Percentiles rank a stretch among this genome's conserved stretches.
These are phyloP conservation scores for Arvicanthis niloticus DNA, from an alignment of 2,113 vertebrate species.

Conservation along the genomic window DNA sequence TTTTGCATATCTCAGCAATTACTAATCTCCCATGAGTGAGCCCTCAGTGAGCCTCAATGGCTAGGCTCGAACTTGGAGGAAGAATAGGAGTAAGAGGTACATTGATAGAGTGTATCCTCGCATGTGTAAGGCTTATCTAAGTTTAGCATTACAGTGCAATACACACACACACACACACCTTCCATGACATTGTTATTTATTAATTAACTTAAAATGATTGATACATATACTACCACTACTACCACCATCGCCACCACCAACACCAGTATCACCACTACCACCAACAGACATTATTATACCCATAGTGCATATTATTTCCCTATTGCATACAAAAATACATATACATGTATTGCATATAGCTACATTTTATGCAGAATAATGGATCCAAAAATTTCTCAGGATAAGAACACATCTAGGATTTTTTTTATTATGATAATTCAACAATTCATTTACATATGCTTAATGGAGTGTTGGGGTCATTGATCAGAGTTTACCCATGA, in stretches of 20 bases:
- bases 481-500: not conserved
- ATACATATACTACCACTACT: not conserved
- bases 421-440: not conserved
- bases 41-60: not conserved
- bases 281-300: not conserved
- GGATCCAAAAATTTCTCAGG: not conserved
- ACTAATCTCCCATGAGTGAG: not conserved
- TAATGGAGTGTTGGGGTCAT: not conserved
- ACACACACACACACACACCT: not conserved
- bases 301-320: not conserved
- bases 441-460: not conserved
- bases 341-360: not conserved
- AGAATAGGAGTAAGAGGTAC: not conserved
- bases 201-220: not conserved
- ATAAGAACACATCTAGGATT: not conserved
- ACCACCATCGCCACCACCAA: not conserved
- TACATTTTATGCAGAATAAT: not conserved
- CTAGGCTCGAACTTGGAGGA: not conserved
- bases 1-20: not conserved
- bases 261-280: not conserved
- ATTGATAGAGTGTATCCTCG: not conserved
- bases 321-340: not conserved
- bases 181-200: not conserved
- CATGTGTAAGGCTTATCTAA: not conserved
- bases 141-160: not conserved